phyloP scores from a whole-genome alignment of 2,888 invertebrate species.

The Machimus rusticus region DNA sequence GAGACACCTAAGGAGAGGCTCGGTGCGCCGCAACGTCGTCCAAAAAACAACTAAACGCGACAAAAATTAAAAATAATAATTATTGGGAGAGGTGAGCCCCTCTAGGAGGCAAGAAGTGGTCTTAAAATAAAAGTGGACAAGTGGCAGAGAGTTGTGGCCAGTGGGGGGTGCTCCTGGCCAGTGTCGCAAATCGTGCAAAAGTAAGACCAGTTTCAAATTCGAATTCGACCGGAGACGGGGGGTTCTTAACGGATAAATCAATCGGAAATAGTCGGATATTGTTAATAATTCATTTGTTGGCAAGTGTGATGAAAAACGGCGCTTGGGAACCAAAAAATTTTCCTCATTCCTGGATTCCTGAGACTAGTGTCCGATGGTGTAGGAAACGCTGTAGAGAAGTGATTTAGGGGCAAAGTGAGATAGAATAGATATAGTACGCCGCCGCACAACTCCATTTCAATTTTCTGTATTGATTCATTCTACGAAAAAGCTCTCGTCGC shows the following conservation, averaged over 20 bases:
- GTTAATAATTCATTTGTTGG: not conserved
- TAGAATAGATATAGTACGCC: conserved; percentile 35
- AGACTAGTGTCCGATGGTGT: not conserved
- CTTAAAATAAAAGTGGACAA: conserved; percentile 28
- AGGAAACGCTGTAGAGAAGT: not conserved
- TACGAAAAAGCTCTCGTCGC: conserved; percentile 47
- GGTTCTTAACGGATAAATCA: not conserved
- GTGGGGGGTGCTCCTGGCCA: not conserved
- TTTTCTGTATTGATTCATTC: conserved; percentile 47
- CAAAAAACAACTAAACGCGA: conserved; percentile 23
- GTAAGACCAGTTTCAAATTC: not conserved
- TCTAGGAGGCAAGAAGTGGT: not conserved
- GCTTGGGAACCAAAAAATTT: not conserved
- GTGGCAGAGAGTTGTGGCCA: not conserved
- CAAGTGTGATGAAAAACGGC: not conserved
- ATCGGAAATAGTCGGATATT: not conserved
- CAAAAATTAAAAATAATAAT: conserved; percentile 33
- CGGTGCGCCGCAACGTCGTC: not conserved
- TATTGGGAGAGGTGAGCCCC: not conserved
- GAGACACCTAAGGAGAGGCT: conserved; percentile 1
- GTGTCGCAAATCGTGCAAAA: not conserved
- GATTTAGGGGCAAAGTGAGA: not conserved
- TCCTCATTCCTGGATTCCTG: not conserved
- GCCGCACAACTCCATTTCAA: conserved; percentile 46
- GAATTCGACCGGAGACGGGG: not conserved